phyloP scores from a whole-genome alignment of 1,140 invertebrate genomes.

The Scaptomyza montana region DNA sequence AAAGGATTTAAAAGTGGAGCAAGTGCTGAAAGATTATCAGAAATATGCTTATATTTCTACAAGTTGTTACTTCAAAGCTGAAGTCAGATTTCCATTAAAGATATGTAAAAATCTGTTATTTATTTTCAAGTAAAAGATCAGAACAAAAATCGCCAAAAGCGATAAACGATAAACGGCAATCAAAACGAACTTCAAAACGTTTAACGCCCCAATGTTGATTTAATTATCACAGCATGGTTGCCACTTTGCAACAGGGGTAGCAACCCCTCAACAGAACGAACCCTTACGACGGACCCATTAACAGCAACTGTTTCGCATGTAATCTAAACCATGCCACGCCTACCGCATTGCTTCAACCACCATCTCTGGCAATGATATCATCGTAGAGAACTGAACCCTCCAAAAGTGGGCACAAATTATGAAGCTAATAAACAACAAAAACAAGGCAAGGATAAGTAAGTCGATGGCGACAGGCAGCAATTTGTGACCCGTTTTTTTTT shows the following conservation, averaged over 20 bases:
- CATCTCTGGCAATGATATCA: conserved; percentile 13
- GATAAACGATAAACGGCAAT: conserved; percentile 55
- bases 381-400: conserved; percentile 1
- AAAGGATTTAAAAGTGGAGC: not conserved
- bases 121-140: conserved; percentile 15
- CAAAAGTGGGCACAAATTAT: conserved; percentile 73
- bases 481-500: conserved; percentile 42
- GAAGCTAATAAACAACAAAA: conserved; percentile 74
- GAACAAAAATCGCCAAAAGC: conserved; percentile 44
- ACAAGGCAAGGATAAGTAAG: conserved; percentile 52
- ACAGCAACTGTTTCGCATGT: conserved; percentile 71
- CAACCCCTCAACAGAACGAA: conserved; percentile 6
- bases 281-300: conserved; percentile 47
- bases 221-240: conserved; percentile 80
- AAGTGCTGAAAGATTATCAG: no score
- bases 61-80: conserved; percentile 13
- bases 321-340: conserved; percentile 77
- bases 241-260: conserved; percentile 22
- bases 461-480: conserved; percentile 39
- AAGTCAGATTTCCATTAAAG: conserved; percentile 65
- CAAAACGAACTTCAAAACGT: conserved; percentile 70
- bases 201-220: conserved; percentile 71
- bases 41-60: no score
- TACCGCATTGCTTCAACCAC: conserved; percentile 39
- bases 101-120: conserved; percentile 54